phyloP scores from a whole-genome alignment of 1,140 invertebrate genomes.

The Penaeus indicus region DNA sequence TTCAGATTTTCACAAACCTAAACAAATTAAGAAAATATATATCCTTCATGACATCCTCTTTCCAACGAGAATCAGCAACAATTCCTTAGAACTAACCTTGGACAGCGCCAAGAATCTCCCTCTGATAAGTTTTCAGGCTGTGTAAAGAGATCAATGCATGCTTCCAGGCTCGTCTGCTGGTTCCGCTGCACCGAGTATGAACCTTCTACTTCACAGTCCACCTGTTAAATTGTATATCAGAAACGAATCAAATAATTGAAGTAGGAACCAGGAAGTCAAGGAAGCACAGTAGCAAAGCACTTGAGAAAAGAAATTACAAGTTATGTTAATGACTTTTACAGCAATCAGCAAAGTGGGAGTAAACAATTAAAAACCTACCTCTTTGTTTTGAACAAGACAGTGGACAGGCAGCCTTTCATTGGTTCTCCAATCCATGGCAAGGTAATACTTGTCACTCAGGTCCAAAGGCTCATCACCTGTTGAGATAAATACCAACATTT shows the following conservation, averaged over 20 bases:
- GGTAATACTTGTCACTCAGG: conserved; percentile 68
- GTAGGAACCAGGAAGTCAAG: neutral
- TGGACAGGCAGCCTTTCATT: conserved; percentile 69
- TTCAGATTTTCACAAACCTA: too few species aligned
- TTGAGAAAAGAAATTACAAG: too few species aligned
- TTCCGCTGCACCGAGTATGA: conserved; percentile 46
- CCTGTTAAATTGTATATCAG: conserved; percentile 2
- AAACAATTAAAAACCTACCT: conserved; percentile 5
- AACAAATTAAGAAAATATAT: too few species aligned
- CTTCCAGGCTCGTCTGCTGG: conserved; percentile 70
- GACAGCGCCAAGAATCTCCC: conserved; percentile 74
- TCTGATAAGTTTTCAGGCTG: conserved; percentile 74
- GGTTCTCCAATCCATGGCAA: conserved; percentile 73
- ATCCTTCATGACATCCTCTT: too few species aligned
- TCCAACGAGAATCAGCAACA: too few species aligned
- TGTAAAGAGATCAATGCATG: conserved; percentile 74
- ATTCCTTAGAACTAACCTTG: conserved; percentile 40
- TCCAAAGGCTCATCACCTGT: conserved; percentile 71
- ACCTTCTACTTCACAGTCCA: conserved; percentile 61
- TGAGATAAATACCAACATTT: neutral
- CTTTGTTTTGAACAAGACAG: conserved; percentile 66
- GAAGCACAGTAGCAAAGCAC: too few species aligned
- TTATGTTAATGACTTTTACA: too few species aligned
- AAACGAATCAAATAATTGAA: neutral
- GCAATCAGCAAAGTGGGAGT: too few species aligned